These are phyloP conservation scores for Otolemur crassicaudatus DNA, from an alignment of 2,797 vertebrate species.

Conservation along the genomic window DNA sequence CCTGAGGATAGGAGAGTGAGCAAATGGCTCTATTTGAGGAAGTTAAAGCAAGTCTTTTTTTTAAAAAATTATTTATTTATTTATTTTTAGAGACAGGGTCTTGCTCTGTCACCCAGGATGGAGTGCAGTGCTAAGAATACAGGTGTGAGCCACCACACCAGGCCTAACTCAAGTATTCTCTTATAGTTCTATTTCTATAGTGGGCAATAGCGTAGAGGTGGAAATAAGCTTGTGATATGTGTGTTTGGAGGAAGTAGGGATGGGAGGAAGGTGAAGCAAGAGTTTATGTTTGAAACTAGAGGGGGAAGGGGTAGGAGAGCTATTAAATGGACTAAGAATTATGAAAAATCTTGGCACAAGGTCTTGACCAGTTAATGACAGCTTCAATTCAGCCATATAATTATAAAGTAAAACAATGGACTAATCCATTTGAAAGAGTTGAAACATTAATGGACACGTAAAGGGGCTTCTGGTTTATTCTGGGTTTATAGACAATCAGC, in stretches of 20 bases:
- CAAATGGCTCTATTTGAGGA: background rate
- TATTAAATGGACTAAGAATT: conserved; percentile 21
- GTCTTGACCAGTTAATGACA: conserved; percentile 9
- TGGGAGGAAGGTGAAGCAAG: background rate
- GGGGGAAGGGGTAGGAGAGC: background rate
- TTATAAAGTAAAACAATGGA: conserved; percentile 32
- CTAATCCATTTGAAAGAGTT: background rate
- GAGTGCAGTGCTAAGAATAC: background rate
- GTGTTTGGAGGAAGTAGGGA: background rate
- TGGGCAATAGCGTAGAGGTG: background rate
- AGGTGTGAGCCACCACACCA: background rate
- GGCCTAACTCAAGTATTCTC: background rate
- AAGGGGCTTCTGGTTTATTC: background rate
- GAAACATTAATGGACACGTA: conserved; percentile 52
- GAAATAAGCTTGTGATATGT: background rate
- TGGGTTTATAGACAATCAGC: conserved; percentile 27
- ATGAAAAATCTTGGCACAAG: background rate
- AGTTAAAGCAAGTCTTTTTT: background rate
- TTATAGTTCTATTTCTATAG: background rate
- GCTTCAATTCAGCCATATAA: conserved; percentile 13
- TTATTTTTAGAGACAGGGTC: background rate
- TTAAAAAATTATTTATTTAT: background rate
- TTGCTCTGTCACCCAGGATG: background rate
- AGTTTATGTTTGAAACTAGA: conserved; percentile 17
- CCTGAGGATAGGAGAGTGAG: background rate